phyloP scores from a whole-genome alignment of 2,797 vertebrate genomes.

The Naso thynnoides region DNA sequence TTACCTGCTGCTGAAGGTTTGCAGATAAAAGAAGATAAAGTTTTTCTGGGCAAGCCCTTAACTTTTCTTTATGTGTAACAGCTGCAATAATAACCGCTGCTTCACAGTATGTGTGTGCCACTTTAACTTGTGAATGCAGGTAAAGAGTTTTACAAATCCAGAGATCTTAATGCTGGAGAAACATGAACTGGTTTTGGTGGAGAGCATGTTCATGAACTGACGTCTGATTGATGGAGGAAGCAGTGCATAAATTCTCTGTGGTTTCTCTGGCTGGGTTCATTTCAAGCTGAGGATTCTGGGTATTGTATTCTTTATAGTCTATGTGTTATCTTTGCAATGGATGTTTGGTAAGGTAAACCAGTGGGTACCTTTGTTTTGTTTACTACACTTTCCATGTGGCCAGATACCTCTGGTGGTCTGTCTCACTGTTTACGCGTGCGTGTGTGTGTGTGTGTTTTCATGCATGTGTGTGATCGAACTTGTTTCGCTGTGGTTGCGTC shows the following conservation, averaged over 20 bases:
- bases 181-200: conserved; percentile 27
- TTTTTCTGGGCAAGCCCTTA: conserved; percentile 27
- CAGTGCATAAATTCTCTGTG: conserved; percentile 30
- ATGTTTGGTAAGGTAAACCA: conserved; percentile 19
- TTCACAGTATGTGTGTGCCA: background rate
- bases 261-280: conserved; percentile 27
- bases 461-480: conserved; percentile 25
- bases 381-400: background rate
- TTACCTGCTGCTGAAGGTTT: conserved; percentile 7
- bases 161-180: conserved; percentile 21
- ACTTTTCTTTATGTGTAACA: conserved; percentile 9
- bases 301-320: conserved; percentile 38
- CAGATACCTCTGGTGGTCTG: background rate
- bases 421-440: conserved; percentile 39
- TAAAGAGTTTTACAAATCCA: conserved; percentile 10
- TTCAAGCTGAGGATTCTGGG: conserved; percentile 55
- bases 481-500: conserved; percentile 17
- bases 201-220: conserved; percentile 26
- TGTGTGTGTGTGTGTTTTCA: background rate
- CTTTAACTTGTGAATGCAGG: conserved; percentile 14
- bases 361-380: background rate
- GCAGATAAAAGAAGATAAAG: background rate
- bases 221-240: conserved; percentile 15
- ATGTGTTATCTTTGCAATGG: conserved; percentile 10
- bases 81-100: conserved; percentile 13